Evolutionary conservation across 2,113 vertebrate species (phyloP).

Genomic region (Pelodiscus sinensis): DNA sequence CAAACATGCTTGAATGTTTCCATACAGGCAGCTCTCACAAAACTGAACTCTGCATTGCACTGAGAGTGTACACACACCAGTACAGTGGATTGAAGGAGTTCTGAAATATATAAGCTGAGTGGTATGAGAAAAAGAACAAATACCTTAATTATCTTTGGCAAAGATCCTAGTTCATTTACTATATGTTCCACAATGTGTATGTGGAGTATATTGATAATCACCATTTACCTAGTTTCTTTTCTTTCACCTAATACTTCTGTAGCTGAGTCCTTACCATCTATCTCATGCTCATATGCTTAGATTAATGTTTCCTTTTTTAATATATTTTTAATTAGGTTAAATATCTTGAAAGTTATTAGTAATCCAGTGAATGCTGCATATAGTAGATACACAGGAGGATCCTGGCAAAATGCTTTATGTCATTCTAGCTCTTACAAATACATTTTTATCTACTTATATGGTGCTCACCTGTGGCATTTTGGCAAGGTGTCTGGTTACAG

Average conservation of each 20-base stretch:
- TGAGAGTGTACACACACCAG: neutral
- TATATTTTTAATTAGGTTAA: neutral
- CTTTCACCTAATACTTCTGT: neutral
- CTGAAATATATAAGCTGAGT: neutral
- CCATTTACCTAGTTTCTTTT: neutral
- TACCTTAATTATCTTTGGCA: neutral
- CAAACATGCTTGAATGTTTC: neutral
- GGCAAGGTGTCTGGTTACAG: neutral
- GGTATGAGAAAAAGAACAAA: neutral
- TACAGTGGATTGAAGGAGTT: neutral
- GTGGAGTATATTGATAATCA: neutral
- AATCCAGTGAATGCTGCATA: neutral
- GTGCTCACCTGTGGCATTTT: slow-evolving; percentile 5
- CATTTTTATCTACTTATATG: neutral
- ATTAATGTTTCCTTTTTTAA: neutral
- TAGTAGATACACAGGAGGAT: neutral
- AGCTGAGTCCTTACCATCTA: neutral
- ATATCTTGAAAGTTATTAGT: neutral
- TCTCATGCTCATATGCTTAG: neutral
- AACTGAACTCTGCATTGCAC: neutral
- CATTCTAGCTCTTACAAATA: slow-evolving; percentile 12
- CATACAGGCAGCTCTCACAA: slow-evolving; percentile 34
- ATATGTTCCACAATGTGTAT: neutral
- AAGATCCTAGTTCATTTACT: neutral
- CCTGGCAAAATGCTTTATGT: slow-evolving; percentile 5